Percentiles rank a stretch among this genome's conserved stretches.
Evolutionary conservation across 2,888 invertebrate genomes (phyloP).

Genomic region (Cheilosia pagana): DNA sequence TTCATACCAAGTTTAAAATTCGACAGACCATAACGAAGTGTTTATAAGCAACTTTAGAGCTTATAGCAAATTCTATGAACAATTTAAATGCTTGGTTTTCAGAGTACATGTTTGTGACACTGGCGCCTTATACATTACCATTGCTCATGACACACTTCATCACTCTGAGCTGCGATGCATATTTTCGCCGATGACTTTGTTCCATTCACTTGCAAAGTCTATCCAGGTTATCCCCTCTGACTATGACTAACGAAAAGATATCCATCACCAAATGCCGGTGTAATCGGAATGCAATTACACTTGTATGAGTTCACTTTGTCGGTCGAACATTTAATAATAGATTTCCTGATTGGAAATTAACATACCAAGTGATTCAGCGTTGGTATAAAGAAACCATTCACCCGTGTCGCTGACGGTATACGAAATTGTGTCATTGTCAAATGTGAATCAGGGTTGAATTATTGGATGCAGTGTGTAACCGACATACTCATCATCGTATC

Average conservation of each 20-base stretch:
- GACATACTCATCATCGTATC: conserved; percentile 64
- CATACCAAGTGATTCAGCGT: conserved; percentile 48
- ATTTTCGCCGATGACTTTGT: too few species aligned
- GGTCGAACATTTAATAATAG: conserved; percentile 8
- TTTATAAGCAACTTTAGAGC: too few species aligned
- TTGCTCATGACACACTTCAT: too few species aligned
- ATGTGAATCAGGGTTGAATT: conserved; percentile 69
- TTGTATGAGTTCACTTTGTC: conserved; percentile 39
- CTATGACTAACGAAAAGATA: conserved; percentile 37
- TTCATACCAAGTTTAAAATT: too few species aligned
- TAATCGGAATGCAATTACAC: conserved; percentile 47
- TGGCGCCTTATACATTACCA: too few species aligned
- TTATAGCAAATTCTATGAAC: too few species aligned
- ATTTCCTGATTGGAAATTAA: conserved; percentile 59
- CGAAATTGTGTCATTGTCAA: conserved; percentile 72
- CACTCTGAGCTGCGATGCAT: too few species aligned
- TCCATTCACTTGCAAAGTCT: too few species aligned
- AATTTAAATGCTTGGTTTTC: too few species aligned
- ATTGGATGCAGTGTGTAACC: conserved; percentile 29
- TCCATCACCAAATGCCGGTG: conserved; percentile 32
- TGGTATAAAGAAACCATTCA: conserved; percentile 14
- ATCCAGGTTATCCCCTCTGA: too few species aligned
- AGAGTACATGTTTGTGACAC: too few species aligned
- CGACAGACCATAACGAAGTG: too few species aligned
- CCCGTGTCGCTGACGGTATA: neutral